A percentile compares a stretch with the other conserved stretches of the same genome.
These are phyloP conservation scores for Polypedilum pembai DNA, from an alignment of 1,140 invertebrate species.

Conservation along the genomic window DNA sequence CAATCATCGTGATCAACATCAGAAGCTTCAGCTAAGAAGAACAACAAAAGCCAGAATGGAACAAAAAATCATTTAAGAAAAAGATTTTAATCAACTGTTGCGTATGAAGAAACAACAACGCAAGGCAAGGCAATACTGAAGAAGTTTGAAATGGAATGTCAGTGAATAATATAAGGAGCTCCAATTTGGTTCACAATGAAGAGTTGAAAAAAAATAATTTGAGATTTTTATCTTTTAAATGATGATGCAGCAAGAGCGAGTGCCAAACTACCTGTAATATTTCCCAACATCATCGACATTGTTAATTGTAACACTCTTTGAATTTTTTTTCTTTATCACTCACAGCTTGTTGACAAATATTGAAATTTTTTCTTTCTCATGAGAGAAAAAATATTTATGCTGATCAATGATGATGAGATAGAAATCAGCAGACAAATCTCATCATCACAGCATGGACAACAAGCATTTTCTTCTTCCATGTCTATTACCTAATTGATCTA, in stretches of 20 bases:
- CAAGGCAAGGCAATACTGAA: slow-evolving; percentile 9
- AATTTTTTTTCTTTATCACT: not conserved
- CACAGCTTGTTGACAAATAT: not conserved
- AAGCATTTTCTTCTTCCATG: not conserved
- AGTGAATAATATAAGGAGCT: not conserved
- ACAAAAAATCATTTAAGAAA: slow-evolving; percentile 12
- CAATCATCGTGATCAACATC: slow-evolving; percentile 10
- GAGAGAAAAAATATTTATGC: not conserved
- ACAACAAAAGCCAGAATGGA: not conserved
- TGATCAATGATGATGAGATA: not conserved
- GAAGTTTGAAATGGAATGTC: slow-evolving; percentile 2
- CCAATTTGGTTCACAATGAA: not conserved
- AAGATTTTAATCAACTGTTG: not conserved
- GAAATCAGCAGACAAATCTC: slow-evolving; percentile 8
- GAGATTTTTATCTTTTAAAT: slow-evolving; percentile 7
- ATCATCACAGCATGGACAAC: not conserved
- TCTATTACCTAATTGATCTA: not conserved
- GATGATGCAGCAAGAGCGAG: not conserved
- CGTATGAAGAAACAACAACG: not conserved
- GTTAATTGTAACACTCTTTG: too few relatives aligned
- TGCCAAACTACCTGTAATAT: slow-evolving; percentile 1
- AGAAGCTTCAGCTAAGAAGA: slow-evolving; percentile 2
- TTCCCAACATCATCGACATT: not conserved
- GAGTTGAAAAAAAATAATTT: not conserved
- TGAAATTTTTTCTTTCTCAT: not conserved